A percentile compares a stretch with the other conserved stretches of the same genome.
Conservation (phyloP, 2,888 invertebrate species). For the Criorhina ranunculi region DNA sequence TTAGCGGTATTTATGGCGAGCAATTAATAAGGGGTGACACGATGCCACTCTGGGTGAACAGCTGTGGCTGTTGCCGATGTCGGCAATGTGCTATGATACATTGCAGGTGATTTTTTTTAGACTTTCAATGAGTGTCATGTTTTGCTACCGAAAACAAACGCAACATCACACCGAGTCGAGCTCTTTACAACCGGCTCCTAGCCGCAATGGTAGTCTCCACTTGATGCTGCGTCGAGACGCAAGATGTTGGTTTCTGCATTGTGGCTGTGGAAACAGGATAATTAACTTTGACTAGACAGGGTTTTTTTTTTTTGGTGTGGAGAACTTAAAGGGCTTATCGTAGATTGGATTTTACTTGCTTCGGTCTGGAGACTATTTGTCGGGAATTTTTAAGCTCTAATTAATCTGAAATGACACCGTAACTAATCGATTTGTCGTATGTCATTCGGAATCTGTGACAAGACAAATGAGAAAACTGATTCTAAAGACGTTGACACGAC, state of each 20-base stretch:
- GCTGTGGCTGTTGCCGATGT: slow-evolving; percentile 36
- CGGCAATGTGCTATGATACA: slow-evolving; percentile 1
- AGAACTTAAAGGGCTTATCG: slow-evolving; percentile 5
- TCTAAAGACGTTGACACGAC: slow-evolving; percentile 28
- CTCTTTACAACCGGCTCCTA: slow-evolving; percentile 3
- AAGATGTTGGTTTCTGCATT: slow-evolving; percentile 12
- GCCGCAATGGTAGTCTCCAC: slow-evolving; percentile 23
- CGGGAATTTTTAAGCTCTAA: slow-evolving; percentile 31
- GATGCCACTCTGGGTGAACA: slow-evolving; percentile 48
- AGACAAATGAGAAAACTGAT: slow-evolving; percentile 44
- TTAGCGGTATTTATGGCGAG: slow-evolving; percentile 28
- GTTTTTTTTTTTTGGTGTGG: neutral
- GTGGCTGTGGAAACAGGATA: slow-evolving; percentile 45
- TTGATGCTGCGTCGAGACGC: slow-evolving; percentile 44
- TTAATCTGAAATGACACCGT: slow-evolving; percentile 46
- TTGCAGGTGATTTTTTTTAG: slow-evolving; percentile 44
- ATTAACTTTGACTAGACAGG: slow-evolving; percentile 67
- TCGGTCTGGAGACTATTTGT: slow-evolving; percentile 26
- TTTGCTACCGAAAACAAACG: slow-evolving; percentile 32
- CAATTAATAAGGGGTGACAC: slow-evolving; percentile 61
- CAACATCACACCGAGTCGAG: neutral
- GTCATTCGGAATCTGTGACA: slow-evolving; percentile 31
- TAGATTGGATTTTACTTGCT: slow-evolving; percentile 42
- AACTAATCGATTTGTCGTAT: slow-evolving; percentile 58
- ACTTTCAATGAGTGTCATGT: slow-evolving; percentile 6